phyloP scores from a whole-genome alignment of 2,888 invertebrate genomes.

The Drosophila imparisetae region DNA sequence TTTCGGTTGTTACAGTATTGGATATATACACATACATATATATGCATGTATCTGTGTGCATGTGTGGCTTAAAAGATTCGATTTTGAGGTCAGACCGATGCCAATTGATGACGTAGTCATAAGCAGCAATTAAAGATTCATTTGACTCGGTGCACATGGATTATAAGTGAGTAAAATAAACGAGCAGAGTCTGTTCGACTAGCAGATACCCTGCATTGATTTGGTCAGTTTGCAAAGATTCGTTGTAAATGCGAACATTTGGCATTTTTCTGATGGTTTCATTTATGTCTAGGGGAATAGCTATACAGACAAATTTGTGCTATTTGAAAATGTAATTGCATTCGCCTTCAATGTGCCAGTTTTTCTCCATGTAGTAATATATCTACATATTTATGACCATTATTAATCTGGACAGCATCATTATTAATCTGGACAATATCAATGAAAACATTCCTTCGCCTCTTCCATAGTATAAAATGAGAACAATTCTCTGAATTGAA shows the following conservation, averaged over 20 bases:
- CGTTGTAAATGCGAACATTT: not conserved
- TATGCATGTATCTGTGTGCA: not conserved
- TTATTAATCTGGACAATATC: not conserved
- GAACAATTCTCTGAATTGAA: not conserved
- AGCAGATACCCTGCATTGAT: not conserved
- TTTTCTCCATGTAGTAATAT: not conserved
- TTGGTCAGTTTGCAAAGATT: not conserved
- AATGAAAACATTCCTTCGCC: not conserved
- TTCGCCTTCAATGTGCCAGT: not conserved
- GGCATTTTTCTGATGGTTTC: not conserved
- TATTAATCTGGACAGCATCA: not conserved
- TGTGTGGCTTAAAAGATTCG: not conserved
- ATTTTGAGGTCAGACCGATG: not conserved
- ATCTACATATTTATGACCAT: not conserved
- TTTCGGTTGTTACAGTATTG: not conserved
- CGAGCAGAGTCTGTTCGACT: not conserved
- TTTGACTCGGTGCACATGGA: conserved; percentile 7
- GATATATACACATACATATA: not conserved
- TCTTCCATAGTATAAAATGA: not conserved
- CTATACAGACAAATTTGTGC: too few relatives aligned
- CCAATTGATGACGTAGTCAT: conserved; percentile 25
- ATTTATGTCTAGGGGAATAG: not conserved
- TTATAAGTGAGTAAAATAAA: not conserved
- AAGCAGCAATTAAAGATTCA: conserved; percentile 42
- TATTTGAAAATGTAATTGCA: not conserved